Conservation (phyloP, 2,797 vertebrate species). For the Ctenopoma multispine region DNA sequence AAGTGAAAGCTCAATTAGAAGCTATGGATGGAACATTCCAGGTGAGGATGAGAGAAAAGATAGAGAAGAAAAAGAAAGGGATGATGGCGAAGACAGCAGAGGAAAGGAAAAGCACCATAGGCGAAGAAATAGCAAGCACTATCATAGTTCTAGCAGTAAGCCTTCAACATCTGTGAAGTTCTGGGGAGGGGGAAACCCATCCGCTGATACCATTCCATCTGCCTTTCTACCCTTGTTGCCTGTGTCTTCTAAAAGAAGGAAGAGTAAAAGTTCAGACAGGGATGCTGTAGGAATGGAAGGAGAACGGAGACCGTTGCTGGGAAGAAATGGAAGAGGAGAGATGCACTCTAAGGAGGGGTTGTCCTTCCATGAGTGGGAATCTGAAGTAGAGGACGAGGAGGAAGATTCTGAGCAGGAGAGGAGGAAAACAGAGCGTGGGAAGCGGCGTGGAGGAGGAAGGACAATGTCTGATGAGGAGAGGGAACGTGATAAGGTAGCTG, state of each 20-base stretch:
- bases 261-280: constrained; percentile 82
- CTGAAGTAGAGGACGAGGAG: constrained; percentile 77
- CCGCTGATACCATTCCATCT: constrained; percentile 77
- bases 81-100: constrained; percentile 74
- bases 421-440: constrained; percentile 73
- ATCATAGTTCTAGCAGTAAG: constrained; percentile 75
- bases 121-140: constrained; percentile 80
- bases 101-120: constrained; percentile 77
- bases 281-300: constrained; percentile 77
- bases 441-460: constrained; percentile 70
- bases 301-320: constrained; percentile 82
- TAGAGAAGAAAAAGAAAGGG: constrained; percentile 77
- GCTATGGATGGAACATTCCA: constrained; percentile 83
- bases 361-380: constrained; percentile 85
- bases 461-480: constrained; percentile 81
- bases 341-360: constrained; percentile 81
- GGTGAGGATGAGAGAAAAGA: constrained; percentile 78
- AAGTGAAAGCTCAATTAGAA: constrained; percentile 82
- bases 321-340: constrained; percentile 73
- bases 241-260: constrained; percentile 81
- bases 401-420: constrained; percentile 81
- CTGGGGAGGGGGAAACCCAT: constrained; percentile 79
- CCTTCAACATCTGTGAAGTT: constrained; percentile 84
- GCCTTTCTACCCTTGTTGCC: constrained; percentile 85
- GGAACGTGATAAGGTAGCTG: constrained; percentile 81